Evolutionary conservation across 2,113 vertebrate genomes (phyloP).

Genomic region (Limnothrissa miodon): DNA sequence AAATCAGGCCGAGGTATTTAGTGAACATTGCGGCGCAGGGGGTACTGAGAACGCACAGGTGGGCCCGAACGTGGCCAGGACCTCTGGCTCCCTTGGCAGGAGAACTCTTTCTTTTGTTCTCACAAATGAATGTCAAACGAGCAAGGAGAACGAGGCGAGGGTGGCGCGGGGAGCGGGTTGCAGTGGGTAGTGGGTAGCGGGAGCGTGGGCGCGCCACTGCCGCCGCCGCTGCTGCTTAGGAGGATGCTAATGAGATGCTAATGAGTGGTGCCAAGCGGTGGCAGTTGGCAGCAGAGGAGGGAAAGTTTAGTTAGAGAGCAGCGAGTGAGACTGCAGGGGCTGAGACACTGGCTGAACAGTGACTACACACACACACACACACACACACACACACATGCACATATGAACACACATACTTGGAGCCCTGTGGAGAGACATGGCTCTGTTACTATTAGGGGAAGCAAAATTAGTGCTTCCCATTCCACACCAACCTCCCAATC

Average conservation of each 20-base stretch:
- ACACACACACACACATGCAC: not conserved
- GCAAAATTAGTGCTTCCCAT: not conserved
- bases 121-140: conserved; percentile 34
- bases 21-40: not conserved
- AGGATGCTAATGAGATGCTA: conserved; percentile 74
- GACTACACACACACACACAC: conserved; percentile 46
- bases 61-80: not conserved
- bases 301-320: conserved; percentile 69
- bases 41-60: not conserved
- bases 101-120: conserved; percentile 4
- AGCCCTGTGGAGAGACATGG: conserved; percentile 10
- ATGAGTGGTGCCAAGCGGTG: conserved; percentile 63
- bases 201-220: not conserved
- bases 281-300: conserved; percentile 56
- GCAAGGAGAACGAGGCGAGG: conserved; percentile 23
- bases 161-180: conserved; percentile 30
- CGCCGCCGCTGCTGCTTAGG: conserved; percentile 63
- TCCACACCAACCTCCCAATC: not conserved
- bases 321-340: conserved; percentile 61
- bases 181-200: not conserved
- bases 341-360: conserved; percentile 67
- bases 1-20: not conserved
- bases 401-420: not conserved
- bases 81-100: conserved; percentile 28
- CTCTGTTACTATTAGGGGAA: conserved; percentile 4